phyloP scores from a whole-genome alignment of 2,797 vertebrate genomes.

The Otus scops region DNA sequence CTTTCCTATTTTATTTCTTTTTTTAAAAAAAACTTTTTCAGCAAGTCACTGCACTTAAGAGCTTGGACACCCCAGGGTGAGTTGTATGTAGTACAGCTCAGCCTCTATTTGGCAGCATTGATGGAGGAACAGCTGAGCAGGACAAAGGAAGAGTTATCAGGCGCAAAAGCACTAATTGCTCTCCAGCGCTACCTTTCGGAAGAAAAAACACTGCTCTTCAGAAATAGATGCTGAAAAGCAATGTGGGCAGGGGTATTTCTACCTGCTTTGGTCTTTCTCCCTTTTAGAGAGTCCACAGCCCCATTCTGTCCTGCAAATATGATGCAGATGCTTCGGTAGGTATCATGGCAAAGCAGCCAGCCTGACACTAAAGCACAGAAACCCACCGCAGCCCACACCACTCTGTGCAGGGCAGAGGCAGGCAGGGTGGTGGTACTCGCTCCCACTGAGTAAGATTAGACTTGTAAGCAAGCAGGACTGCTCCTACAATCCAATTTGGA shows the following conservation, averaged over 20 bases:
- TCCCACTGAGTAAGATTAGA: background rate
- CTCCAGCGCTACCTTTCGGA: background rate
- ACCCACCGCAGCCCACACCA: rapidly evolving
- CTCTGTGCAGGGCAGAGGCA: background rate
- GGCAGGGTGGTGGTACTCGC: background rate
- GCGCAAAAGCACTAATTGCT: background rate
- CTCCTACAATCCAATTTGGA: background rate
- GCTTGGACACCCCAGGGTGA: background rate
- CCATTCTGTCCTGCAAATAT: background rate
- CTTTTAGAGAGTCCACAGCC: background rate
- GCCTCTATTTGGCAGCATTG: conserved; percentile 27
- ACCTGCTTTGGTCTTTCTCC: background rate
- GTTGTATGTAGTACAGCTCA: background rate
- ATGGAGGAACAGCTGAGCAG: background rate
- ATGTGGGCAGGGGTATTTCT: background rate
- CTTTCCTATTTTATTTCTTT: background rate
- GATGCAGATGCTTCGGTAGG: background rate
- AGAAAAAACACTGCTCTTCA: background rate
- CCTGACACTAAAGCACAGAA: background rate
- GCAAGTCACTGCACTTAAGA: conserved; percentile 72
- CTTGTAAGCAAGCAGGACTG: background rate
- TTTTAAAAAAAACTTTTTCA: conserved; percentile 65
- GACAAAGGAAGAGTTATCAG: background rate
- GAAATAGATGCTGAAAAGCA: background rate
- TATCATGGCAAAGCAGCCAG: background rate